Percentiles rank a stretch among this genome's conserved stretches.
Conservation (phyloP, 1,140 invertebrate species). For the Papilio glaucus region DNA sequence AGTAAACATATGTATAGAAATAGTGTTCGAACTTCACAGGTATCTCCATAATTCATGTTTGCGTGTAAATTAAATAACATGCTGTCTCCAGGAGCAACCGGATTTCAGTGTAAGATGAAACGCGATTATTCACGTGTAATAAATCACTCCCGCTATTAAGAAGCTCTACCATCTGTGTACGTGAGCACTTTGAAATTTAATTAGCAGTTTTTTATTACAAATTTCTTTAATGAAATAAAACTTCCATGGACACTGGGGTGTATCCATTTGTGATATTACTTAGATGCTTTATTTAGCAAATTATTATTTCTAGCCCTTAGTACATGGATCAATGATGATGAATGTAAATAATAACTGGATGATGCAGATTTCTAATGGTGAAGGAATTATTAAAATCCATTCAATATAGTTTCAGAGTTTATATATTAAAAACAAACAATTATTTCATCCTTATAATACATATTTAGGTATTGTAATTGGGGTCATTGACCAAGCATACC, state of each 20-base stretch:
- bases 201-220: constrained; percentile 64
- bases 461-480: too few species aligned
- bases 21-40: constrained; percentile 30
- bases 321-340: too few species aligned
- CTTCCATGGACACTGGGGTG: not conserved
- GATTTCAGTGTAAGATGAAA: constrained; percentile 69
- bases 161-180: constrained; percentile 63
- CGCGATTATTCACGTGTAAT: constrained; percentile 72
- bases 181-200: constrained; percentile 66
- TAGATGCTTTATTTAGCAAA: not conserved
- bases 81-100: constrained; percentile 51
- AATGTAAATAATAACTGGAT: too few species aligned
- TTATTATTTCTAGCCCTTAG: not conserved
- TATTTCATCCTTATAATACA: too few species aligned
- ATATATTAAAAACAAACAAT: too few species aligned
- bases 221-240: constrained; percentile 44
- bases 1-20: not conserved
- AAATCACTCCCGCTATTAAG: constrained; percentile 62
- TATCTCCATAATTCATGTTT: constrained; percentile 51
- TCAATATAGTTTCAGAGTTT: too few species aligned
- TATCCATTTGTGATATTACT: not conserved
- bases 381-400: too few species aligned
- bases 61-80: constrained; percentile 48
- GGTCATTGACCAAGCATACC: too few species aligned
- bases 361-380: too few species aligned